Conservation (phyloP, 1,140 invertebrate species). For the Diplogasteroides magnus region DNA sequence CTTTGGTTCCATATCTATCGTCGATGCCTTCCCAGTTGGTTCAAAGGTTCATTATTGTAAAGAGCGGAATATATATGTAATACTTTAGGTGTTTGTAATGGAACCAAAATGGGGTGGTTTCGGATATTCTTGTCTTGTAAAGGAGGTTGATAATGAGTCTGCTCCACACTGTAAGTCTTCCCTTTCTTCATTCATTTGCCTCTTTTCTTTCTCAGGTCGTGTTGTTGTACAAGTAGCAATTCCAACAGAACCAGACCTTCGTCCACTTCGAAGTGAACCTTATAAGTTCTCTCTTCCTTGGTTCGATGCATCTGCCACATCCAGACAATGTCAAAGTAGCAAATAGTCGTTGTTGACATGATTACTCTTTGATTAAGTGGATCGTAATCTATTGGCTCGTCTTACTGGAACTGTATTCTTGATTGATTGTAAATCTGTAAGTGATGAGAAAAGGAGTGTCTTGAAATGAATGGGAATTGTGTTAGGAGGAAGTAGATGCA, state of each 20-base stretch:
- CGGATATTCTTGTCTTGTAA: constrained; percentile 5
- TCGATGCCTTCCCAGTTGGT: constrained; percentile 69
- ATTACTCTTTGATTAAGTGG: constrained; percentile 14
- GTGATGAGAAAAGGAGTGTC: constrained; percentile 27
- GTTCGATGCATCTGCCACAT: constrained; percentile 3
- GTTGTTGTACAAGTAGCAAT: not conserved
- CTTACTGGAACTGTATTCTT: constrained; percentile 77
- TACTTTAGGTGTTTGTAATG: constrained; percentile 15
- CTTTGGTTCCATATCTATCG: constrained; percentile 61
- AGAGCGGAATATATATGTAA: not conserved
- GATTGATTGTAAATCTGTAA: constrained; percentile 32
- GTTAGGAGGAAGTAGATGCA: not conserved
- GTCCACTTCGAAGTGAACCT: not conserved
- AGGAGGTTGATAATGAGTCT: not conserved
- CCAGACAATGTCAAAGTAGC: not conserved
- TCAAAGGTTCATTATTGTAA: constrained; percentile 58
- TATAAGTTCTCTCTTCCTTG: constrained; percentile 7
- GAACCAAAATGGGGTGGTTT: not conserved
- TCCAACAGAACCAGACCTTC: not conserved
- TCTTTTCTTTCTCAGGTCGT: constrained; percentile 1
- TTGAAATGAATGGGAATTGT: not conserved
- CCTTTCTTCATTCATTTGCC: not conserved
- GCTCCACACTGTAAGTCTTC: not conserved
- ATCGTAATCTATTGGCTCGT: constrained; percentile 67
- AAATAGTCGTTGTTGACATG: constrained; percentile 2